Conservation (phyloP, 2,113 vertebrate genomes). For the Pteropus alecto region DNA sequence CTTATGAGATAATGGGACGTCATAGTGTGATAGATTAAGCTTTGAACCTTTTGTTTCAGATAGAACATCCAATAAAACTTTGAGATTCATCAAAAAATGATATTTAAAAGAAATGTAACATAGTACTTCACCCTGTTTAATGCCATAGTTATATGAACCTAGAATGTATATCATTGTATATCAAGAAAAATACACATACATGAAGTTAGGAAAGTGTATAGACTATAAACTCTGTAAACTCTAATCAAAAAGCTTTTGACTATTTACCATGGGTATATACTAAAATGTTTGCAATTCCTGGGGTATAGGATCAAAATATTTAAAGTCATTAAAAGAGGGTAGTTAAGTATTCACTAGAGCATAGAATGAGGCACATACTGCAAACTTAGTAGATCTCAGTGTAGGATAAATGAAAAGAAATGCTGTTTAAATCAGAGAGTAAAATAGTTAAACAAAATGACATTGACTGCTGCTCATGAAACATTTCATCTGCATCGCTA, state of each 20-base stretch:
- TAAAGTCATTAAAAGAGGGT: neutral
- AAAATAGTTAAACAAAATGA: neutral
- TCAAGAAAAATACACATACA: neutral
- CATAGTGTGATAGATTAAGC: neutral
- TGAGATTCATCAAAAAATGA: neutral
- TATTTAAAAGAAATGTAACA: neutral
- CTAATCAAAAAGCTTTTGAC: neutral
- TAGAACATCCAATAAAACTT: neutral
- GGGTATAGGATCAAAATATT: neutral
- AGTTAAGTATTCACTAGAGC: neutral
- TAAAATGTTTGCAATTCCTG: neutral
- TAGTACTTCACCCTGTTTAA: neutral
- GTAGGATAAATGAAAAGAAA: neutral
- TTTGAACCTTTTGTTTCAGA: neutral
- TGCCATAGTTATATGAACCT: neutral
- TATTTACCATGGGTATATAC: neutral
- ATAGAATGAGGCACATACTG: neutral
- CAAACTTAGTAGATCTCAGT: neutral
- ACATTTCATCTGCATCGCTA: neutral
- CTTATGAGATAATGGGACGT: neutral
- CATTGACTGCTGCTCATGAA: neutral
- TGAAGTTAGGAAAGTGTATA: neutral
- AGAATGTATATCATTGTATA: neutral
- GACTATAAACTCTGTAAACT: neutral
- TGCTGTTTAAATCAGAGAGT: neutral